Base-by-base conservation (phyloP, 1,140 invertebrate genomes). In the Drosophila pandora region DNA sequence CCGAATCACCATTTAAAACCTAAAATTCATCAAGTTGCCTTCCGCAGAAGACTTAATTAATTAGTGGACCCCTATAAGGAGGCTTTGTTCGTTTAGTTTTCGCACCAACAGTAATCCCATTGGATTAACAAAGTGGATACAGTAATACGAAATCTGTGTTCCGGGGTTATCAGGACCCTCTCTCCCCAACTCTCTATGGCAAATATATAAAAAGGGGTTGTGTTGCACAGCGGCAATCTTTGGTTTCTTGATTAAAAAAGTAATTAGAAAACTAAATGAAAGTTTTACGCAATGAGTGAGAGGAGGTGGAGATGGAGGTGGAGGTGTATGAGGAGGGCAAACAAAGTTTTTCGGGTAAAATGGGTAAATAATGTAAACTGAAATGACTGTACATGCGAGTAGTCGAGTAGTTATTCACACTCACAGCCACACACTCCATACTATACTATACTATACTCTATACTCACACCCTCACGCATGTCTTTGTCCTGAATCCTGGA, bases 261-360 rank as follows among this genome's bases (percentile, higher is more conserved):
- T 87, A 87, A 87, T 87, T 87, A 87, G 82, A 87, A 87, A 87
- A 87, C 82, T 87, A 87, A 87, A 87, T 87, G 82, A 87, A 87
- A 87, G 79, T 88, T 87, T 82, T 88, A 79, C 67, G 81, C 81
- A 85, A 43, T 45, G 39, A 43, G 48, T 39, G 55, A 48, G 57
- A 0, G 2, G 8, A 21, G 5, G 6, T 13, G 10, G 9, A 6
- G 0, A 28, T 28, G 25, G 25, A 6, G 25, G 25, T 28, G 0
- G 12, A 23, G 22, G 9, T 22, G n/a, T 7, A 12, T 28, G 7
- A 17, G 17, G 0, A n/a, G 21, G 21, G 37, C 7, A 8, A 25
- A 34, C 10, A 63, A 48, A 62, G 74, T 47, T 71, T 81, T 82
- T 71, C 59, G 78, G 73, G 39, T 57, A 74, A 81, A 82, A 69